Evolutionary conservation across 2,888 invertebrate genomes (phyloP).

Genomic region (Lapara coniferarum): DNA sequence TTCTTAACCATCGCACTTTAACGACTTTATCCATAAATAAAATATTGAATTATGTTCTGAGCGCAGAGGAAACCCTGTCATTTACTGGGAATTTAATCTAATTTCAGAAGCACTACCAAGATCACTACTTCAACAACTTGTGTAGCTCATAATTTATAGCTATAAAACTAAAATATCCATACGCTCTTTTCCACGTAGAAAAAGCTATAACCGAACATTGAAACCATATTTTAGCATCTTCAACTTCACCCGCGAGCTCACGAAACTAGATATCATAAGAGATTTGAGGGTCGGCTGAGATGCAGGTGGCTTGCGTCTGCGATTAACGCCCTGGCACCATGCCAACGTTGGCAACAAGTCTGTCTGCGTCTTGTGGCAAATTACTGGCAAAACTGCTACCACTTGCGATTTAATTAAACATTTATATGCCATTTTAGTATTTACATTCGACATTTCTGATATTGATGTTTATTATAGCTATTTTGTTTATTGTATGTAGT

Average conservation of each 20-base stretch:
- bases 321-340: slow-evolving; percentile 55
- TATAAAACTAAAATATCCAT: not conserved
- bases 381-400: slow-evolving; percentile 23
- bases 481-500: not conserved
- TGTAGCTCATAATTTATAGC: not conserved
- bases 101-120: not conserved
- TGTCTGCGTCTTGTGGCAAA: slow-evolving; percentile 30
- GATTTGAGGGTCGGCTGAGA: slow-evolving; percentile 46
- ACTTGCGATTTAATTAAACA: slow-evolving; percentile 24
- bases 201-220: not conserved
- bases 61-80: too few species aligned
- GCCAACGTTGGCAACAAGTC: slow-evolving; percentile 56
- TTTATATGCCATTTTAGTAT: not conserved
- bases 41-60: too few species aligned
- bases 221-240: slow-evolving; percentile 9
- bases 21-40: too few species aligned
- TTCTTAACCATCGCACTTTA: too few species aligned
- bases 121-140: not conserved
- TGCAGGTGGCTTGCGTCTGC: slow-evolving; percentile 56
- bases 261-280: slow-evolving; percentile 32
- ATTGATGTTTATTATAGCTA: not conserved
- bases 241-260: slow-evolving; percentile 4
- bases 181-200: not conserved
- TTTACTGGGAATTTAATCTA: not conserved
- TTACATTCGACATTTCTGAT: slow-evolving; percentile 2